Evolutionary conservation across 2,888 invertebrate genomes (phyloP).

Genomic region (Nephrotoma flavescens): DNA sequence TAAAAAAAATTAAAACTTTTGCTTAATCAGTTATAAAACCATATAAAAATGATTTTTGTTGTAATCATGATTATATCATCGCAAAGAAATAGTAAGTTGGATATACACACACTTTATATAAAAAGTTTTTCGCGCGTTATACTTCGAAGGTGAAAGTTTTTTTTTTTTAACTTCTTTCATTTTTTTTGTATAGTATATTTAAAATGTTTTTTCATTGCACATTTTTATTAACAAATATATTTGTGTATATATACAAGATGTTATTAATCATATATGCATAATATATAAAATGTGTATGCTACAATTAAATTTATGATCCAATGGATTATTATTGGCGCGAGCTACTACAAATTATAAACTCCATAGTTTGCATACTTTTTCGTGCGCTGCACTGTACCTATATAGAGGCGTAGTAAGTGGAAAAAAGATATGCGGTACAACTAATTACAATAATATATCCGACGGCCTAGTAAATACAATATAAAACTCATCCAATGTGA

Average conservation of each 20-base stretch:
- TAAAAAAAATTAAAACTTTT: not conserved
- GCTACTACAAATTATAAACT: not conserved
- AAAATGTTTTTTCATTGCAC: not conserved
- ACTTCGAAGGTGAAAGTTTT: not conserved
- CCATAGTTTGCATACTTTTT: not conserved
- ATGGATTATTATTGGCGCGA: not conserved
- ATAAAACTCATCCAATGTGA: not conserved
- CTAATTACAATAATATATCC: not conserved
- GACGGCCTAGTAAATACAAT: not conserved
- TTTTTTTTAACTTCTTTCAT: not conserved
- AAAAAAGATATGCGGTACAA: not conserved
- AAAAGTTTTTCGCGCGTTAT: not conserved
- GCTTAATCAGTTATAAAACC: not conserved
- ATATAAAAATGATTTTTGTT: not conserved
- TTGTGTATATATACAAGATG: not conserved
- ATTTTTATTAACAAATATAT: not conserved
- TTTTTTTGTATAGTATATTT: not conserved
- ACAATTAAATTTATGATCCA: not conserved
- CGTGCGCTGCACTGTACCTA: not conserved
- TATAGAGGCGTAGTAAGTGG: not conserved
- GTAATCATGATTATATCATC: not conserved
- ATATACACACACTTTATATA: not conserved
- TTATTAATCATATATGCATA: not conserved
- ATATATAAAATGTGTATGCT: not conserved
- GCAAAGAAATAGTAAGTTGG: not conserved